Base-by-base conservation (phyloP, 2,797 vertebrate genomes). In the Tenualosa ilisha region DNA sequence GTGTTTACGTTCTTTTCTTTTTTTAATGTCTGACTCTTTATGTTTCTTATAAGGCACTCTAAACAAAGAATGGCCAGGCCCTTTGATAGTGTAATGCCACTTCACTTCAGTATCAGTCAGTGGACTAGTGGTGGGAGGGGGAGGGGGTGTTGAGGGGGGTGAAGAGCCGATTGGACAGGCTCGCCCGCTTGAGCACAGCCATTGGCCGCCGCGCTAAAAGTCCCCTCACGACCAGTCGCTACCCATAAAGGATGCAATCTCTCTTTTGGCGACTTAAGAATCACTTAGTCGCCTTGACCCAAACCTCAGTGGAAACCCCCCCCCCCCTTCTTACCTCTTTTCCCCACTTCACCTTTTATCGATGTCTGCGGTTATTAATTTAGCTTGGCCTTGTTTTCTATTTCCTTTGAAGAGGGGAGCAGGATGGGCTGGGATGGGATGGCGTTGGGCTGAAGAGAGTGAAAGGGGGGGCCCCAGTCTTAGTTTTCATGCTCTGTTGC, bases 321-420 rank as follows among this genome's bases (percentile, higher is more conserved):
- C 49, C 72, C 81, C 22, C 46, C 26, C 65, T 31, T 3, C 13
- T 65, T 13, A 24, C 24, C 61, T 72, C 65, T 17, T 40, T 22
- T 20, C 40, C 43, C n/a, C 50, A 24, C 20, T 63, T 50, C 81
- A 56, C 51, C 50, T 81, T 82, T 59, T 75, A 54, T 84, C 85
- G 46, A 56, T 86, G 82, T 88, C 20, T 40, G 15, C 88, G 63
- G 88, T 92, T 88, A 92, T 89, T 91, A 53, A 91, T 92, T 91
- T 88, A 91, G 84, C 31, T 86, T 84, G 83, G 83, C 87, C 86
- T 83, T 87, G 83, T 91, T 91, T 91, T 88, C 53, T 72, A 63
- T 54, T 79, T 85, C 75, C 83, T 88, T 88, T 86, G 82, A 86
- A 86, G 84, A 84, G 85, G 53, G 22, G 54, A 26, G 13, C 49